Base-by-base conservation (phyloP, 2,113 vertebrate genomes). In the Gorsachius goisagi region DNA sequence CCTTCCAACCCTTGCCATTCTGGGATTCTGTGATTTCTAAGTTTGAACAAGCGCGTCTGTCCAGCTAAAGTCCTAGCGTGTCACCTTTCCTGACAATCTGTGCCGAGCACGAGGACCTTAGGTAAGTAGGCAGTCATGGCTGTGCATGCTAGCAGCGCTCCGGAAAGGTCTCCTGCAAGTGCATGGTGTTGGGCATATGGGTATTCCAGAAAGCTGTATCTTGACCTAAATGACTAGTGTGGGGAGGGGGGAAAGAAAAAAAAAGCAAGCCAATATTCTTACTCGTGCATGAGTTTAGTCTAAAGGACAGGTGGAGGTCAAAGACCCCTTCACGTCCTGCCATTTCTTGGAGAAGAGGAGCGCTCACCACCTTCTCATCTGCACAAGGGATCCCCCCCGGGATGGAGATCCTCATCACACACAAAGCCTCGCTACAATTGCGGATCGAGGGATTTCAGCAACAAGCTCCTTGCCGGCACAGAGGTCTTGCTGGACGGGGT, bases 351-450 rank as follows among this genome's bases (percentile, higher is more conserved):
- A 44, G 41, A 39, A 17, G 28, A 63, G 49, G 24, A 71, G 39
- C 15, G 1, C 59, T 83, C 13, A 2, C 12, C 2, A 1, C 45
- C 68, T 52, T 18, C 68, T 50, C 50, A 41, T 9, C 80, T 5
- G 22, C 3, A 0, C 20, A 11, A 37, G n/a, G 17, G 52, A n/a
- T 39, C 66, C 80, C 33, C 33, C 1, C 45, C 0, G 2, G 66
- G 41, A 15, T 15, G 60, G 59, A 77, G 15, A 37, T 35, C 23
- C 44, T 6, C 81, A 9, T 28, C 26, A 20, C 32, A 20, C 32
- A 15, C 45, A 37, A 7, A 62, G 32, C 64, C 21, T 50, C 2
- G 1, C 41, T 81, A 4, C 8, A 75, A 26, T 26, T 69, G 24
- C 44, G 37, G 55, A 69, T 13, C 1, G 2, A 47, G 49, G 30